Evolutionary conservation across 1,140 invertebrate species (phyloP), one percentile per base, ranked within the genome.

Genomic region (Halyomorpha halys): DNA sequence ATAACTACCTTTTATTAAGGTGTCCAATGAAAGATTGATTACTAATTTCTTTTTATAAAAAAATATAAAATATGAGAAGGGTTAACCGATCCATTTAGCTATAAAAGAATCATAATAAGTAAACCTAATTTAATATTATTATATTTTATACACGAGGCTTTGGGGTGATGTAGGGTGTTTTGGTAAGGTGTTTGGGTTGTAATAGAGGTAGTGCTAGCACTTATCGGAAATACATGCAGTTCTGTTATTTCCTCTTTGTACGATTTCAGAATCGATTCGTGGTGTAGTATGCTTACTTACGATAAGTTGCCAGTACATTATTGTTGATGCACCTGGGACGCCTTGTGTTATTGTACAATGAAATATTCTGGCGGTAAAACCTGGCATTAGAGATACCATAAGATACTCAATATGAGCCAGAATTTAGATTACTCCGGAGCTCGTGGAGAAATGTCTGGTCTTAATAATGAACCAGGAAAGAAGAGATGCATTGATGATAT

Each of bases 401-500:
- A 16, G 16, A n/a, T 18, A n/a, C 16, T n/a, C 11, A 16, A 39
- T 9, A 44, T 61, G 59, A 61, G 30, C 18, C 30, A 45, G 25
- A 39, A 45, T 23, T 18, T 61, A 14, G 30, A 45, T 23, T 39
- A 27, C 25, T 16, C 13, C 34, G 25, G 23, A 16, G 23, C 59
- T 16, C 19, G 23, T 19, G 53, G 53, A 25, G 53, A 56, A 25
- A 30, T 62, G 44, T 16, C 21, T 6, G 21, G 16, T n/a, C 3
- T 62, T 8, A 1, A 5, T 39, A 60, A 30, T 49, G 56, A 60
- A 56, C 21, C 64, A 19, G 45, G 59, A 23, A 72, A 70, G 65
- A 77, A 75, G 65, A 71, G 72, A 56, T 74, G 80, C 16, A 74
- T 83, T 67, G 81, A 83, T 69, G 80, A 83, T 71, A 82, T 83